Percentiles rank a stretch among this genome's conserved stretches.
Conservation (phyloP, 2,797 vertebrate species). For the Pantherophis vulpinus region DNA sequence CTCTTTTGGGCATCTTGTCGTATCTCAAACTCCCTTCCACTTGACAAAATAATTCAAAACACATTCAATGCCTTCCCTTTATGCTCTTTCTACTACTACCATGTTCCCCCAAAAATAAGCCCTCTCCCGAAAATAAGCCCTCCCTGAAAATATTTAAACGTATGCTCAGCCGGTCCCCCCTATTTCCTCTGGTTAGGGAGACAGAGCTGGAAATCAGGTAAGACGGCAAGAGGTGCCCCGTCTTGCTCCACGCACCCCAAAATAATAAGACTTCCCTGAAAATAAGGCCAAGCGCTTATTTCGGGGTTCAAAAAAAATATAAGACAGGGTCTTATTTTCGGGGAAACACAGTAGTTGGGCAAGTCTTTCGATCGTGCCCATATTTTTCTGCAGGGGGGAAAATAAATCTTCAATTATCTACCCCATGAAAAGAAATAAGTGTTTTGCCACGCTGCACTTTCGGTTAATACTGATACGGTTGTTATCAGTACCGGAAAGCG, state of each 20-base stretch:
- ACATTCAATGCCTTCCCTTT: background rate
- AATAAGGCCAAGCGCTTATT: too few relatives aligned
- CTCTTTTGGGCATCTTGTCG: background rate
- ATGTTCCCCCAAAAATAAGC: too few relatives aligned
- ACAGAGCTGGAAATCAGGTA: too few relatives aligned
- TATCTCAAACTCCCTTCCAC: background rate
- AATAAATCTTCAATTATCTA: background rate
- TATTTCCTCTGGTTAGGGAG: too few relatives aligned
- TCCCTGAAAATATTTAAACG: too few relatives aligned
- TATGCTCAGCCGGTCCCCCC: rapidly evolving
- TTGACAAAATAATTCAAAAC: background rate
- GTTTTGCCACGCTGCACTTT: background rate
- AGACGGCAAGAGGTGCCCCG: too few relatives aligned
- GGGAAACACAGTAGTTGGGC: background rate
- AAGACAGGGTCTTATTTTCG: too few relatives aligned
- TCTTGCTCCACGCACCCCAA: too few relatives aligned
- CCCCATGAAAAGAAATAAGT: background rate
- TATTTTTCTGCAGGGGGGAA: background rate
- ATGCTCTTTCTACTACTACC: background rate
- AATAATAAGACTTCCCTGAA: too few relatives aligned
- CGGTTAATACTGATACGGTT: slow-evolving; percentile 58
- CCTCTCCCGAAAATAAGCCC: too few relatives aligned
- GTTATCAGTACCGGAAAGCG: slow-evolving; percentile 51
- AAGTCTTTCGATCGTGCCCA: background rate
- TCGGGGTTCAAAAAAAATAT: too few relatives aligned